Conservation (phyloP, 1,140 invertebrate genomes). For the Anoplolepis gracilipes region DNA sequence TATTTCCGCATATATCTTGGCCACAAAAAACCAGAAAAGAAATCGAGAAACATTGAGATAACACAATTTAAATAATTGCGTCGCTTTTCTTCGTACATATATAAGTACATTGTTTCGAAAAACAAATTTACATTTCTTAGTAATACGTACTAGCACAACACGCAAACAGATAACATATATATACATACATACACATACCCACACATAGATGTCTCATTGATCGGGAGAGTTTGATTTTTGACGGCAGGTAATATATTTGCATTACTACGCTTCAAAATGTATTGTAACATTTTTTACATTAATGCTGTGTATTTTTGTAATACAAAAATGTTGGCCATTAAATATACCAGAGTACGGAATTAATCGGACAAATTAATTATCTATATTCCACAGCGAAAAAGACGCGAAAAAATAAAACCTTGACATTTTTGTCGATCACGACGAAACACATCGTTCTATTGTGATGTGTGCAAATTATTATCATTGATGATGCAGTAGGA, state of each 20-base stretch:
- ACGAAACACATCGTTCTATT: constrained; percentile 2
- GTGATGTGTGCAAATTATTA: constrained; percentile 20
- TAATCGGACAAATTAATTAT: constrained; percentile 63
- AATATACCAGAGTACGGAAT: constrained; percentile 73
- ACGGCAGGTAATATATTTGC: constrained; percentile 48
- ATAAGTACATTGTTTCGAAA: background rate
- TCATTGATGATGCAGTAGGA: background rate
- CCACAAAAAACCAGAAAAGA: constrained; percentile 66
- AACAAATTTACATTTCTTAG: constrained; percentile 23
- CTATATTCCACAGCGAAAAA: constrained; percentile 60
- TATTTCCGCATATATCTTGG: constrained; percentile 75
- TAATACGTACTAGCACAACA: constrained; percentile 36
- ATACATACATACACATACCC: background rate
- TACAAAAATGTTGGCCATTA: constrained; percentile 72
- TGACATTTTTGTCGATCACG: constrained; percentile 30
- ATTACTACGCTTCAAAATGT: constrained; percentile 67
- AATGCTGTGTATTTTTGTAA: constrained; percentile 80
- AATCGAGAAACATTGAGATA: constrained; percentile 36
- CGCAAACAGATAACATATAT: background rate
- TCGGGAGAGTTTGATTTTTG: constrained; percentile 55
- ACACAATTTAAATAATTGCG: constrained; percentile 74
- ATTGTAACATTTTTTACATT: constrained; percentile 76
- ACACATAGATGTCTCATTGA: constrained; percentile 29
- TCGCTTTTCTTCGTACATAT: constrained; percentile 69
- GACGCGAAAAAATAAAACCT: constrained; percentile 14